Conservation (phyloP, 2,888 invertebrate species). For the Yponomeuta cagnagella region DNA sequence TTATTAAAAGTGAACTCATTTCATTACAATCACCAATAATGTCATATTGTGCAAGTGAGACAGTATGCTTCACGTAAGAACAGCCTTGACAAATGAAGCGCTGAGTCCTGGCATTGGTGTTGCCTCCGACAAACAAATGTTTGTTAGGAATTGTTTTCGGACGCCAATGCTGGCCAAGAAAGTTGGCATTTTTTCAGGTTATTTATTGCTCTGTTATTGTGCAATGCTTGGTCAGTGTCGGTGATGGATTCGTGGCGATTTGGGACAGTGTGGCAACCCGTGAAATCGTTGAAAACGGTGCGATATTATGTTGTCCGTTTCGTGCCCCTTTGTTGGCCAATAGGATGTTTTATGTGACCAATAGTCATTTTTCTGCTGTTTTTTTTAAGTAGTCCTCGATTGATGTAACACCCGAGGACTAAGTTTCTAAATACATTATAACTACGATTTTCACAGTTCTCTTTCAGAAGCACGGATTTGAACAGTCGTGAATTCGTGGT, state of each 20-base stretch:
- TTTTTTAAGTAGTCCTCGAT: neutral
- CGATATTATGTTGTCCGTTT: neutral
- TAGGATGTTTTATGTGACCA: neutral
- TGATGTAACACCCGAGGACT: too few species aligned
- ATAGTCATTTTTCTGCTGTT: neutral
- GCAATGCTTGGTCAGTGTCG: neutral
- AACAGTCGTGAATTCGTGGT: too few species aligned
- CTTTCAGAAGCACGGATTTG: too few species aligned
- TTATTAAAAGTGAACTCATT: too few species aligned
- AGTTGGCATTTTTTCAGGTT: neutral
- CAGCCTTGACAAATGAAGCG: neutral
- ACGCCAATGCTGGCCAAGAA: slow-evolving; percentile 2
- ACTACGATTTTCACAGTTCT: too few species aligned
- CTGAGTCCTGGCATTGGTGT: neutral
- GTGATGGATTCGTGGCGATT: neutral
- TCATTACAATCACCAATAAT: too few species aligned
- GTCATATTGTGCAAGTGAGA: too few species aligned
- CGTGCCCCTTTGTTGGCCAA: neutral
- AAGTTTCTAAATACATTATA: too few species aligned
- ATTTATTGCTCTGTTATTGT: neutral
- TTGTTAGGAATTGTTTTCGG: slow-evolving; percentile 10
- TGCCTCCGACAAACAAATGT: neutral
- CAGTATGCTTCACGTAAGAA: too few species aligned
- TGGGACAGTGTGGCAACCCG: neutral
- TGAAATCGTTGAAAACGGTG: neutral